phyloP scores from a whole-genome alignment of 2,888 invertebrate species.

The Cephus pygmeus region DNA sequence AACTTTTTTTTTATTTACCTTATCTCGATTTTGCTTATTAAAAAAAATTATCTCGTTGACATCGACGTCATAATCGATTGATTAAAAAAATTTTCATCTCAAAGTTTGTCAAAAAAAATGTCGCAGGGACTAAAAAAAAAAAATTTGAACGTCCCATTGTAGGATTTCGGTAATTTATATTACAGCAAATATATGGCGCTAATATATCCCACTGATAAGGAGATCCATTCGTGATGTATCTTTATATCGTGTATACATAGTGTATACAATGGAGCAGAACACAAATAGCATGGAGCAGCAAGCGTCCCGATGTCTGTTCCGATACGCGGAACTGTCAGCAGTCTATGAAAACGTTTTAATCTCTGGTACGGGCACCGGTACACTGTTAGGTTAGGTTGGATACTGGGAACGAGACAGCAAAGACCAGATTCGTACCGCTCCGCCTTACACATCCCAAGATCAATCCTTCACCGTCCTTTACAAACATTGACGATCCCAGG shows the following conservation, averaged over 20 bases:
- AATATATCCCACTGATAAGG: not conserved
- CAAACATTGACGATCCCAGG: not conserved
- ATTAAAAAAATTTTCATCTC: not conserved
- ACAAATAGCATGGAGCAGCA: not conserved
- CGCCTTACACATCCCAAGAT: not conserved
- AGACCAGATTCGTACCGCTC: slow-evolving; percentile 3
- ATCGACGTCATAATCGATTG: not conserved
- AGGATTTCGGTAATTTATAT: not conserved
- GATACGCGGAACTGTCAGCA: not conserved
- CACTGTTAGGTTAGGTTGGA: not conserved
- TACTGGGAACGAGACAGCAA: not conserved
- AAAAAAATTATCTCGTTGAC: not conserved
- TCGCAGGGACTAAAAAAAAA: not conserved
- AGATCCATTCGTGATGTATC: not conserved
- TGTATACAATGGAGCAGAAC: not conserved
- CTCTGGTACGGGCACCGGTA: not conserved
- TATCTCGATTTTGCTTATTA: not conserved
- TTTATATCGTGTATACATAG: not conserved
- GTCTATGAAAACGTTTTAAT: slow-evolving; percentile 5
- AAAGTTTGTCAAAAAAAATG: not conserved
- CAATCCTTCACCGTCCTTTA: not conserved
- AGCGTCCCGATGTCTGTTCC: not conserved
- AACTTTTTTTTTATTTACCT: not conserved
- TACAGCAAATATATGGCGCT: not conserved
- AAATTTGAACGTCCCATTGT: not conserved